These are phyloP conservation scores for Sardina pilchardus DNA, from an alignment of 2,113 vertebrate species.

Conservation along the genomic window DNA sequence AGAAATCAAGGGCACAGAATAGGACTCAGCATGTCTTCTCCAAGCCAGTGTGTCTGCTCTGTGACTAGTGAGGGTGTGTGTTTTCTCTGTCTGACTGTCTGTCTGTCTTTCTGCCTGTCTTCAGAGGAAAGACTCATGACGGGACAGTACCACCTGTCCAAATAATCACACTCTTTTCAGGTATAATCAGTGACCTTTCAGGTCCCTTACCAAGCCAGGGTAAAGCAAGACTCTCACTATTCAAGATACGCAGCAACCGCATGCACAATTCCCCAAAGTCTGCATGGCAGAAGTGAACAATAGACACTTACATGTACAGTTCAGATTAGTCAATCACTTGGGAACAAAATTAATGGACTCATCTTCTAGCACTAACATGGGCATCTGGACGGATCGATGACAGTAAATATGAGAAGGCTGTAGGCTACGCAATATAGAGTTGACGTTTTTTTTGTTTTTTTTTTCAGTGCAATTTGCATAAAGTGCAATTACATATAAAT, in stretches of 20 bases:
- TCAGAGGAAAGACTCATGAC: too few relatives aligned
- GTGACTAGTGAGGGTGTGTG: neutral
- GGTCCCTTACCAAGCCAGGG: neutral
- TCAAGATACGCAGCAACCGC: neutral
- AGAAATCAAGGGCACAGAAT: neutral
- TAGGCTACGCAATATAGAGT: neutral
- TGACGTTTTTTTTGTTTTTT: neutral
- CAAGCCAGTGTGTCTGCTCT: neutral
- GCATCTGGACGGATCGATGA: neutral
- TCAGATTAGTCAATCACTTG: neutral
- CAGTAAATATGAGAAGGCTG: neutral
- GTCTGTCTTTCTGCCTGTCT: too few relatives aligned
- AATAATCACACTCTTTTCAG: neutral
- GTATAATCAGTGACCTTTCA: neutral
- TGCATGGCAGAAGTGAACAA: neutral
- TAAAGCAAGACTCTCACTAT: neutral
- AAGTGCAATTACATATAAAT: neutral
- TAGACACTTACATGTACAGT: too few relatives aligned
- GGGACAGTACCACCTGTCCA: neutral
- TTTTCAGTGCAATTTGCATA: slow-evolving; percentile 8
- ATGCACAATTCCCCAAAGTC: neutral
- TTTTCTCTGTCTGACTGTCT: neutral
- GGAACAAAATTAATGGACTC: neutral
- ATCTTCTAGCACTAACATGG: neutral
- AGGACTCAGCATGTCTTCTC: neutral